Base-by-base conservation (phyloP, 2,113 vertebrate genomes). In the Xiphias gladius region DNA sequence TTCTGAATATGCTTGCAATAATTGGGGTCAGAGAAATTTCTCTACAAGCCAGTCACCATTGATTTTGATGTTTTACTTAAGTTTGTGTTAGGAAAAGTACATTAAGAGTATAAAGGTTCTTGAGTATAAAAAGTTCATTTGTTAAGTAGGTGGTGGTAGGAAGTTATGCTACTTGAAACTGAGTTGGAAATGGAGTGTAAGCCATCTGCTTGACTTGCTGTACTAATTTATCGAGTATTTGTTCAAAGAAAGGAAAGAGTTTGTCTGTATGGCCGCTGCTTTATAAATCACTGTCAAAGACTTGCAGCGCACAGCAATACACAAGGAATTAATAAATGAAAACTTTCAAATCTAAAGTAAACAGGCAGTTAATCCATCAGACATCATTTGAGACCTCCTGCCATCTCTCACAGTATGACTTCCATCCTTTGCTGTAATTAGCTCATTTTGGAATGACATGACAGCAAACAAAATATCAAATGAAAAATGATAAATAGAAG, bases 301-400 rank as follows among this genome's bases (percentile, higher is more conserved):
- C 77, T 79, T 77, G 80, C 72, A 62, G 72, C 24, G 57, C 84
- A 76, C 79, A 37, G 86, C 84, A 69, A 71, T 79, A 82, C 89
- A 79, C 86, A 61, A 84, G 76, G 79, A 94, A 93, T 92, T 90
- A 91, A 92, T 91, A 93, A 90, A 90, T 86, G 78, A 92, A 91
- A 54, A 81, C 84, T 82, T 89, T 59, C 74, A 55, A 81, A 66
- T 90, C 85, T 91, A 73, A 94, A 91, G 94, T 90, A 92, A 93
- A 93, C 92, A 93, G 84, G 79, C 85, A 69, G 80, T 89, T 93
- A 94, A 93, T 89, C 85, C 87, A 92, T 94, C 91, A 92, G 88
- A 86, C 85, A 78, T 89, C 86, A 90, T 93, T 90, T 75, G 80
- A 90, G 90, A 80, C 87, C 89, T 90, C 92, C 90, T 77, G 86